phyloP scores from a whole-genome alignment of 2,888 invertebrate genomes.

The Rhagonycha fulva region DNA sequence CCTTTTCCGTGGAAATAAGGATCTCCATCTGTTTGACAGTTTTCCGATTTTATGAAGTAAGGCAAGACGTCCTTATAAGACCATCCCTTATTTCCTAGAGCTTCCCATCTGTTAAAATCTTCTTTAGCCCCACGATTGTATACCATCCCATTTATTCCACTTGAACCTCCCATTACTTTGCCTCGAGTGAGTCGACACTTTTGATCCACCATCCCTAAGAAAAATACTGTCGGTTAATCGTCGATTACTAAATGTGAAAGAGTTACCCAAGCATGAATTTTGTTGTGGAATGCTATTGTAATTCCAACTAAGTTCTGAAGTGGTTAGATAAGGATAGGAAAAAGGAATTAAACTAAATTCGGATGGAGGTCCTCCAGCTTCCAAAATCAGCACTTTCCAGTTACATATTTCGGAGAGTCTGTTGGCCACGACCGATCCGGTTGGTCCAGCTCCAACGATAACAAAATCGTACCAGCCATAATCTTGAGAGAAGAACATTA shows the following conservation, averaged over 20 bases:
- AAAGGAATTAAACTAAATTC: neutral
- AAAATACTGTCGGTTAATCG: neutral
- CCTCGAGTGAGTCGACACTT: conserved; percentile 60
- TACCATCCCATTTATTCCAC: conserved; percentile 79
- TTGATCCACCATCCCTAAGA: conserved; percentile 6
- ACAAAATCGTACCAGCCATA: conserved; percentile 63
- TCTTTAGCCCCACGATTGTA: conserved; percentile 75
- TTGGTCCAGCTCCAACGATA: conserved; percentile 69
- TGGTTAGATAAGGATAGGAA: neutral
- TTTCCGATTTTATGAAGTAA: conserved; percentile 77
- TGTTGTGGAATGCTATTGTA: conserved; percentile 11
- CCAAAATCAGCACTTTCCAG: conserved; percentile 67
- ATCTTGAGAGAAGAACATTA: neutral
- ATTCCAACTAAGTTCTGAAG: conserved; percentile 9
- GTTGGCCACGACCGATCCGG: conserved; percentile 67
- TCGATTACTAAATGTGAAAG: neutral
- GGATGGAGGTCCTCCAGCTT: conserved; percentile 58
- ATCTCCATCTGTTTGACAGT: conserved; percentile 56
- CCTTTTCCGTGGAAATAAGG: neutral
- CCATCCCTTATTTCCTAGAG: conserved; percentile 78
- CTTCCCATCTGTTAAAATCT: conserved; percentile 81
- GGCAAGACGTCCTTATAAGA: conserved; percentile 68
- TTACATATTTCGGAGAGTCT: conserved; percentile 67
- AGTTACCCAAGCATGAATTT: conserved; percentile 12
- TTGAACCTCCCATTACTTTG: conserved; percentile 76